Evolutionary conservation across 1,140 invertebrate genomes (phyloP), one percentile per base, ranked within the genome.

Genomic region (Psix sp.): DNA sequence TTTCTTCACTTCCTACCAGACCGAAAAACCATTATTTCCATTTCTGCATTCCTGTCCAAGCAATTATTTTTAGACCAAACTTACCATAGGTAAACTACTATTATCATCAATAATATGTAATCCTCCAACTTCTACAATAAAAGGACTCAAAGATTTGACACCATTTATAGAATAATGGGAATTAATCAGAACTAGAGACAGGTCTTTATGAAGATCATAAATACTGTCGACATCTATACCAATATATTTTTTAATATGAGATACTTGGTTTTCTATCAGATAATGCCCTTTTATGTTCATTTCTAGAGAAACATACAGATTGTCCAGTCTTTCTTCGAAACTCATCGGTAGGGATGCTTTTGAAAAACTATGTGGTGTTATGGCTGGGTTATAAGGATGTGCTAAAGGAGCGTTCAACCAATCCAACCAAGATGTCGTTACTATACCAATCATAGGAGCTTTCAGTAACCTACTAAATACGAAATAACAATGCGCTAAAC

Each of bases 101-200:
- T 18, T 29, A 0, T 79, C 54, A 3, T 83, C 75, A 0, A 76
- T 71, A 3, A 89, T 71, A 60, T 90, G 90, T n/a, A 92, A 67
- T 14, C 91, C 91, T 11, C 89, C 91, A 38, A 92, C 85, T 82
- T 91, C 89, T 5, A 91, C 76, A 7, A 91, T 75, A 21, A 81
- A 82, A 0, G 88, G 88, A 2, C 82, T 73, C 3, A 84, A 72
- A 0, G 89, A 87, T 54, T 86, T 82, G 0, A 89, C 77, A n/a
- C 84, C 83, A 54, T 87, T 85, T 0, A 90, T 35, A 2, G 84
- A 85, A 48, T 88, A 84, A 84, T 92, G 89, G 1, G 86, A 83
- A 80, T 92, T 92, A 0, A 88, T 79, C 6, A 92, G 71, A 2
- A 90, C 36, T 9, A 91, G 59, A 42, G 86, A 84, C 3, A 88